Evolutionary conservation across 2,113 vertebrate genomes (phyloP), one percentile per base, ranked within the genome.

Genomic region (Plotosus lineatus): DNA sequence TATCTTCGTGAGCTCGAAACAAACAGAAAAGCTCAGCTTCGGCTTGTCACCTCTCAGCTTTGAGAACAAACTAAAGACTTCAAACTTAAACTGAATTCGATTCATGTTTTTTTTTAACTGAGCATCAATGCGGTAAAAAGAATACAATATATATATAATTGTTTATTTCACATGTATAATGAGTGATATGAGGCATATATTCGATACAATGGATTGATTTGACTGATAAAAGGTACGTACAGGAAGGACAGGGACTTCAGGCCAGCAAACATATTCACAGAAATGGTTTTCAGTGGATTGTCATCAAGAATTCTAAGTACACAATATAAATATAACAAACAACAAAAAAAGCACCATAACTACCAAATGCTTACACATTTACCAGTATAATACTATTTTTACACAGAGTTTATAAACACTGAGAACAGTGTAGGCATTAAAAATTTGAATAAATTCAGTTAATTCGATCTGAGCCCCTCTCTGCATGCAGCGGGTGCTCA

Each of bases 271-370:
- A 92, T 86, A 74, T 90, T 90, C 84, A 90, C 92, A 46, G 90
- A 92, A 85, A 94, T 87, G 69, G 44, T 91, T 82, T 79, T 89
- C 42, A 93, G 88, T 14, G 91, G 93, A 81, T 95, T 96, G 82
- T 95, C 90, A 86, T 95, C 94, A 90, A 95, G 88, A 87, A 96
- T 91, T 86, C 93, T 95, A 86, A 73, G 40, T 9, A 36, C 2
- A 51, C 36, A 31, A 74, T 14, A 75, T 5, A 60, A 50, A 46
- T 58, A 69, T 7, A 6, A 33, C 31, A 73, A 51, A 48, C 8
- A 72, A 60, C 3, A 19, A 1, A 77, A 11, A 44, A 26, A 23
- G 15, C 50, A 46, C 1, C 4, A 23, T 3, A 21, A 23, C 42
- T 33, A 6, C 9, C 19, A 40, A 40, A 75, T 10, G 23, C 28